Evolutionary conservation across 2,888 invertebrate genomes (phyloP), one percentile per base, ranked within the genome.

Genomic region (Xestia xanthographa): DNA sequence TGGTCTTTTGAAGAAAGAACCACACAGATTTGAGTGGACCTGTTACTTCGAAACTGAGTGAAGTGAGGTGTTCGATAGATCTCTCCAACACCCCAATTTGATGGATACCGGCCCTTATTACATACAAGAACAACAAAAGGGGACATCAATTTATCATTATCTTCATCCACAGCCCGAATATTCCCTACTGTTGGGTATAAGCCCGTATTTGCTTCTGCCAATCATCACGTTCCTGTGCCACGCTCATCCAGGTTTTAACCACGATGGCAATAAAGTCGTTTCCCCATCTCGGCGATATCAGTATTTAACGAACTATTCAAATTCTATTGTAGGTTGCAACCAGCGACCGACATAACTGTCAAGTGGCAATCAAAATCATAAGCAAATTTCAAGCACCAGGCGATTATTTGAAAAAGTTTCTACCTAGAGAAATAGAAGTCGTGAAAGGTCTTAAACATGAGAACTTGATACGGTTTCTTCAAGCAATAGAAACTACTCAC

Each of bases 401-500:
- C n/a, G 98, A 98, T 92, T 98, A 98, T 91, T 95, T 98, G 56
- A 97, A 97, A 91, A 98, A 98, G 94, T 98, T 98, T 92, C 93
- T 98, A 74, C 98, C 98, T 0, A 97, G 98, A 85, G 98, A 98
- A 96, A 98, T 98, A 82, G 98, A 98, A 93, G 98, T 98, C 29
- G 98, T 98, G 0, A 98, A 98, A 94, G 98, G 98, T 34, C 93
- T 98, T 77, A 97, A 97, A 90, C 98, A 98, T 96, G 97, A 98
- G 72, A 98, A 98, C 94, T 95, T 98, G 69, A 98, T 98, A 90
- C 96, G 98, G 83, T 98, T 98, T 92, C 97, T 98, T 86, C 98
- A 98, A 94, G 98, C 98, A 56, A 98, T 98, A 80, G 98, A 98
- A 96, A 98, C 98, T 1, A 98, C 98, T 69, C 98, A 98, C 92